Evolutionary conservation across 2,797 vertebrate genomes (phyloP).

Genomic region (Acomys russatus): DNA sequence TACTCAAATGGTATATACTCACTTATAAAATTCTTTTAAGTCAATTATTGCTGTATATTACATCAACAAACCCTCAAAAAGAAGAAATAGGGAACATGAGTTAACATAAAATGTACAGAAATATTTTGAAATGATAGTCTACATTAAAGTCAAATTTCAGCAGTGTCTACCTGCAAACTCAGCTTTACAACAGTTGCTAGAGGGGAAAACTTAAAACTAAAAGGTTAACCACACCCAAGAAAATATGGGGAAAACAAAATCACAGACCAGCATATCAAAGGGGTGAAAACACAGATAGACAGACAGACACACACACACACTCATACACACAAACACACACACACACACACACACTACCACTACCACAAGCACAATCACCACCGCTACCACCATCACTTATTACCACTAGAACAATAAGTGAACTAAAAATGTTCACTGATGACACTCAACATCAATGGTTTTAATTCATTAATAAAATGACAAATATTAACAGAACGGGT

Average conservation of each 20-base stretch:
- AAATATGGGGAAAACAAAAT: neutral
- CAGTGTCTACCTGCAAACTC: neutral
- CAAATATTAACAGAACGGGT: neutral
- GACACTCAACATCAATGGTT: neutral
- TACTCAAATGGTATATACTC: no score
- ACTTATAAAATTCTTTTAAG: neutral
- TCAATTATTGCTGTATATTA: neutral
- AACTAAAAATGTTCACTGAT: neutral
- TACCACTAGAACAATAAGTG: neutral
- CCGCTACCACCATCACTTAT: neutral
- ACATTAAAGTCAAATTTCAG: neutral
- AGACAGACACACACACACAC: neutral
- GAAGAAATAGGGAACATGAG: neutral
- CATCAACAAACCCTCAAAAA: neutral
- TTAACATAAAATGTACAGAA: neutral
- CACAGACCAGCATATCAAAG: neutral
- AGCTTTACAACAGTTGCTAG: neutral
- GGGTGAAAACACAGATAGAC: neutral
- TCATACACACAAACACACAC: neutral
- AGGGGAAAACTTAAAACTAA: neutral
- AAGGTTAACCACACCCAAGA: neutral
- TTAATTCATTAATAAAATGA: neutral
- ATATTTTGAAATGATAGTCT: neutral
- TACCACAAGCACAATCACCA: neutral
- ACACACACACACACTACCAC: neutral